Conservation (phyloP, 2,797 vertebrate species). For the Parambassis ranga region DNA sequence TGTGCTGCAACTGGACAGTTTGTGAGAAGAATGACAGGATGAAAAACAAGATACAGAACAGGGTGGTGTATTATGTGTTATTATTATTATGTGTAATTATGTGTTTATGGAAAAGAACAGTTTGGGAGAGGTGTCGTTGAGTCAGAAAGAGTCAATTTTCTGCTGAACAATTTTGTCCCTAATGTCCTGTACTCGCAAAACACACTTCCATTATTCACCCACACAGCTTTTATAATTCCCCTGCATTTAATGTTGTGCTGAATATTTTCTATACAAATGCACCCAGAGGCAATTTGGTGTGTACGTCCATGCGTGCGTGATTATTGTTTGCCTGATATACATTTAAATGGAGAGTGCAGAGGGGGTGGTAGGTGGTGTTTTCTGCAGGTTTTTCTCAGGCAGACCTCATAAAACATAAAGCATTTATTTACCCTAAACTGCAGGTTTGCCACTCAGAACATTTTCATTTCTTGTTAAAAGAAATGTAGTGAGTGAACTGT, state of each 20-base stretch:
- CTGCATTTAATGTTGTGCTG: conserved; percentile 21
- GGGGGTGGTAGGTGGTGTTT: not conserved
- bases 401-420: too few species aligned
- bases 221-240: conserved; percentile 36
- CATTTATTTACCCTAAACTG: too few species aligned
- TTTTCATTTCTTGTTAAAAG: too few species aligned
- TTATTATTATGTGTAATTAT: too few species aligned
- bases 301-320: not conserved
- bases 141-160: not conserved
- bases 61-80: not conserved
- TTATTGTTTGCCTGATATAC: not conserved
- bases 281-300: not conserved
- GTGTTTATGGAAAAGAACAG: not conserved
- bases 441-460: too few species aligned
- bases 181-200: conserved; percentile 26
- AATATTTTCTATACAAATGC: conserved; percentile 24
- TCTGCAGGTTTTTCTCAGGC: conserved; percentile 9
- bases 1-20: not conserved
- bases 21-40: not conserved
- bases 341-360: not conserved
- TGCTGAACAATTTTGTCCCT: conserved; percentile 11
- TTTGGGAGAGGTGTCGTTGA: not conserved
- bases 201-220: conserved; percentile 29
- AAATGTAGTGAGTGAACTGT: too few species aligned
- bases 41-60: not conserved